Conservation (phyloP, 2,888 invertebrate species). For the Lithophane ornitopus region DNA sequence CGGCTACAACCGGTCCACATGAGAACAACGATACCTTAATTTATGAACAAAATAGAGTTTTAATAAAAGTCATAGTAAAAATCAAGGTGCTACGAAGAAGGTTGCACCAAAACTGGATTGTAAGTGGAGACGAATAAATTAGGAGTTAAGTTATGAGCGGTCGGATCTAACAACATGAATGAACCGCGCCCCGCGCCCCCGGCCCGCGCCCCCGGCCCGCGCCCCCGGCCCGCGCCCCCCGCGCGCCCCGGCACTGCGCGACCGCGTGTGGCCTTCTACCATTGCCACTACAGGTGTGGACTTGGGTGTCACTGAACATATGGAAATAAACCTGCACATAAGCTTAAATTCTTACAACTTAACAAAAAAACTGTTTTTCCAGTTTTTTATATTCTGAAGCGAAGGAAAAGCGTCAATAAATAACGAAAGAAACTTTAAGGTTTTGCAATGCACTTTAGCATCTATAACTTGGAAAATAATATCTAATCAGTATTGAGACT, state of each 20-base stretch:
- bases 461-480: neutral
- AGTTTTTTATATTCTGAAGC: neutral
- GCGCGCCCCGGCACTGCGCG: conserved; percentile 66
- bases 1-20: conserved; percentile 1
- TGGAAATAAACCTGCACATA: conserved; percentile 11
- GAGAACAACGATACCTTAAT: conserved; percentile 26
- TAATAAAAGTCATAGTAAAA: conserved; percentile 73
- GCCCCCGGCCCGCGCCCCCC: conserved; percentile 67
- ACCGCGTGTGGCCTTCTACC: conserved; percentile 88
- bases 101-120: conserved; percentile 83
- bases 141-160: conserved; percentile 90
- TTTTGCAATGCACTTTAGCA: neutral
- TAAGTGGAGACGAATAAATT: conserved; percentile 87
- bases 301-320: conserved; percentile 59
- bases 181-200: conserved; percentile 81
- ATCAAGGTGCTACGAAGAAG: conserved; percentile 80
- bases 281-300: conserved; percentile 81
- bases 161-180: conserved; percentile 90
- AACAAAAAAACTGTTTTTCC: neutral
- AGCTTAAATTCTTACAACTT: neutral
- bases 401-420: neutral
- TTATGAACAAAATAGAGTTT: conserved; percentile 45
- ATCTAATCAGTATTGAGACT: neutral
- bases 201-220: conserved; percentile 65
- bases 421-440: neutral